Conservation (phyloP, 1,140 invertebrate genomes). For the Drosophila nannoptera region DNA sequence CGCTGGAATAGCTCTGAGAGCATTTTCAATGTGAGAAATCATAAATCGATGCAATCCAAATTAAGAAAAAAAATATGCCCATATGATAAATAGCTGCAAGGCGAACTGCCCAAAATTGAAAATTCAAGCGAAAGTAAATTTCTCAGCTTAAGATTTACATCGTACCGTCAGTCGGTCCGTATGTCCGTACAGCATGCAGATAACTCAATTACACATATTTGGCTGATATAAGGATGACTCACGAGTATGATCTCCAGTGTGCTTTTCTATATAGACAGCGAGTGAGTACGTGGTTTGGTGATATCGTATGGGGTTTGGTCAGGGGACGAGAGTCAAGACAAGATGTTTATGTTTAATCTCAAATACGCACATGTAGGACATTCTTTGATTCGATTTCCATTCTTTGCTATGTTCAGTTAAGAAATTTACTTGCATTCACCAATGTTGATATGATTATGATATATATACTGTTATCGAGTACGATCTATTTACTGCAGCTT, state of each 20-base stretch:
- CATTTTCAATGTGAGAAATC: too few relatives aligned
- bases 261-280: constrained; percentile 69
- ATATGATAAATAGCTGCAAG: too few relatives aligned
- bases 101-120: too few relatives aligned
- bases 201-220: constrained; percentile 18
- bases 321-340: constrained; percentile 31
- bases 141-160: too few relatives aligned
- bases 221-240: constrained; percentile 62
- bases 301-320: constrained; percentile 13
- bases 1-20: not conserved
- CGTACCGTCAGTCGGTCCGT: too few relatives aligned
- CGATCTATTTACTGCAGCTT: constrained; percentile 9
- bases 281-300: constrained; percentile 40
- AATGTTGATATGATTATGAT: constrained; percentile 23
- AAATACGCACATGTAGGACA: constrained; percentile 29
- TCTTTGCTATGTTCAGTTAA: constrained; percentile 71
- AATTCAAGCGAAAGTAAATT: too few relatives aligned
- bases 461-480: constrained; percentile 5
- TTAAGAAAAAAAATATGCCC: too few relatives aligned
- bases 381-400: constrained; percentile 40
- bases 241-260: constrained; percentile 71
- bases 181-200: too few relatives aligned
- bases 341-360: constrained; percentile 25
- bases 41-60: too few relatives aligned
- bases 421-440: constrained; percentile 34